Evolutionary conservation across 2,797 vertebrate genomes (phyloP).

Genomic region (Gymnocypris eckloni): DNA sequence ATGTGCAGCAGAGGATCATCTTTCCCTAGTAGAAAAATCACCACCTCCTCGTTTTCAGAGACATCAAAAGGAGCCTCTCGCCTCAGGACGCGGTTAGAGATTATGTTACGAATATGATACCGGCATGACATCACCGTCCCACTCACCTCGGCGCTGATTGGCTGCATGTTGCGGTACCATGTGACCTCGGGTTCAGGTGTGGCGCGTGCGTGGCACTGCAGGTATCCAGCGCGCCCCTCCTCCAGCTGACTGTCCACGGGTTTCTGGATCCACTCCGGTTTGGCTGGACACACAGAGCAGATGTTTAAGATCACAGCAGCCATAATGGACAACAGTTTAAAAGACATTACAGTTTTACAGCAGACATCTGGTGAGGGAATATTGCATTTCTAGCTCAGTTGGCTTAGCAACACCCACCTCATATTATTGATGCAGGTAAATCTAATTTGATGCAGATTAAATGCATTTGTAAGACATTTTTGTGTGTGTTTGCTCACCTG

Average conservation of each 20-base stretch:
- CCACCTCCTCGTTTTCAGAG: neutral
- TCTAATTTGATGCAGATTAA: no score
- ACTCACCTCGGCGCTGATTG: constrained; percentile 79
- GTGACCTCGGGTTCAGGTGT: constrained; percentile 79
- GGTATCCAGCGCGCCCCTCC: constrained; percentile 84
- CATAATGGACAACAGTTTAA: neutral
- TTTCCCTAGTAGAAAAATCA: neutral
- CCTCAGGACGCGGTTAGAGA: neutral
- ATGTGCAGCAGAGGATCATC: neutral
- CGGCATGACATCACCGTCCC: constrained; percentile 12
- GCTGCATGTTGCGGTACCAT: constrained; percentile 84
- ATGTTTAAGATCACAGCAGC: neutral
- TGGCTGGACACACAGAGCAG: constrained; percentile 66
- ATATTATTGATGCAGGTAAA: no score
- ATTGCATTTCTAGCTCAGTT: no score
- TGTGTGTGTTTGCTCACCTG: no score
- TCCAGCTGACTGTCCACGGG: constrained; percentile 85
- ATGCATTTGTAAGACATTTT: no score
- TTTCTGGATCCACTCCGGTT: constrained; percentile 84
- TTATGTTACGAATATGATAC: constrained; percentile 3
- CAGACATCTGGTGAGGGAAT: neutral
- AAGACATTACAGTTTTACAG: neutral
- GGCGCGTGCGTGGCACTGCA: constrained; percentile 84
- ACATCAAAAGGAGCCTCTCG: neutral
- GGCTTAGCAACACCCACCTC: no score